Percentiles rank a stretch among this genome's conserved stretches.
Conservation (phyloP, 1,140 invertebrate genomes). For the Drosophila miranda region DNA sequence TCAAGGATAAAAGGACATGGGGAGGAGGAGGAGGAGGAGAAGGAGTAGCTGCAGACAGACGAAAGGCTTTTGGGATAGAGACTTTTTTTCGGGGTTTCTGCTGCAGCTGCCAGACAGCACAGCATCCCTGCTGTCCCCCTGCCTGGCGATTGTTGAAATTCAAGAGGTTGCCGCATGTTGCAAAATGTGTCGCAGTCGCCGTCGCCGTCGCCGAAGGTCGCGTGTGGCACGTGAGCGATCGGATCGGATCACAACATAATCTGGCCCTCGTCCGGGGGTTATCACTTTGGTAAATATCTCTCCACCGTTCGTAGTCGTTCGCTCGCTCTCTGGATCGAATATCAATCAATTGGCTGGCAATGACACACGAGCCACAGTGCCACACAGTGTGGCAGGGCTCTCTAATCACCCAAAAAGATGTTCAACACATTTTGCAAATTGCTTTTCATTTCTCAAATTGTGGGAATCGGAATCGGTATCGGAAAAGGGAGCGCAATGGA, state of each 20-base stretch:
- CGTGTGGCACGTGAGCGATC: conserved; percentile 77
- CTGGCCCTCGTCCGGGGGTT: conserved; percentile 55
- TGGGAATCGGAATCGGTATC: conserved; percentile 24
- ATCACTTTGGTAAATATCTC: conserved; percentile 74
- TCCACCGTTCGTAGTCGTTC: conserved; percentile 4
- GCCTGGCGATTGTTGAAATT: conserved; percentile 65
- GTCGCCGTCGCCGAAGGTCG: conserved; percentile 43
- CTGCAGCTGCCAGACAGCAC: conserved; percentile 63
- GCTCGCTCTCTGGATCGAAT: conserved; percentile 60
- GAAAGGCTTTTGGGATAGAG: conserved; percentile 28
- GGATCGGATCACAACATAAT: conserved; percentile 79
- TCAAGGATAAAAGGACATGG: conserved; percentile 31
- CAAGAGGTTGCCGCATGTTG: conserved; percentile 71
- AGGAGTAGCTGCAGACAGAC: conserved; percentile 50
- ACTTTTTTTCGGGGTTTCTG: conserved; percentile 17
- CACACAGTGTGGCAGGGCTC: conserved; percentile 3
- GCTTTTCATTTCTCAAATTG: conserved; percentile 32
- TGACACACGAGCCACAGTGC: conserved; percentile 26
- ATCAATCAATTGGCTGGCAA: conserved; percentile 70
- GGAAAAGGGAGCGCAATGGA: conserved; percentile 7
- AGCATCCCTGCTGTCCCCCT: conserved; percentile 23
- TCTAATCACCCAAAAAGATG: conserved; percentile 57
- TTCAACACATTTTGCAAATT: conserved; percentile 72
- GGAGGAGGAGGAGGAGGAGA: too few relatives aligned
- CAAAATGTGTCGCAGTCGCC: conserved; percentile 62